Evolutionary conservation across 1,140 invertebrate genomes (phyloP).

Genomic region (Cotesia glomerata): DNA sequence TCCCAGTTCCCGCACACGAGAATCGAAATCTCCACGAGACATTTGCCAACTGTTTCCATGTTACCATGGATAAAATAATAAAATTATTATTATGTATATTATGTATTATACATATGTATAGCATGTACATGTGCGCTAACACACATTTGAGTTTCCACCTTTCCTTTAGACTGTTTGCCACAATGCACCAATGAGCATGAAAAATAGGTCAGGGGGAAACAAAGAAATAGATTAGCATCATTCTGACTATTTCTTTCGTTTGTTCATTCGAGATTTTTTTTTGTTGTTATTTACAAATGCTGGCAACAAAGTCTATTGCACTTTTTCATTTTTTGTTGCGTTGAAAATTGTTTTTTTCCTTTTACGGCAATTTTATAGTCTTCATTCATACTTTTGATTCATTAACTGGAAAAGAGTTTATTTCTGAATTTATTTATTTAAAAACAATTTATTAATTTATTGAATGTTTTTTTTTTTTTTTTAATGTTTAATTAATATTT

Average conservation of each 20-base stretch:
- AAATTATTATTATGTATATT: too few species aligned
- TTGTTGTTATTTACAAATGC: not conserved
- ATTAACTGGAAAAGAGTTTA: too few species aligned
- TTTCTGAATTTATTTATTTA: too few species aligned
- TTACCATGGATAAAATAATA: not conserved
- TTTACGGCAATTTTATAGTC: too few species aligned
- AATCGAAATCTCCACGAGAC: slow-evolving; percentile 25
- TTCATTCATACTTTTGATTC: too few species aligned
- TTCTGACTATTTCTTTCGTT: not conserved
- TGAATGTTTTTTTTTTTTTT: too few species aligned
- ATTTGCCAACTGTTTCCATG: slow-evolving; percentile 1
- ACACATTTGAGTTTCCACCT: not conserved
- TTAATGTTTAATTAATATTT: too few species aligned
- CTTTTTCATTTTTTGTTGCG: too few species aligned
- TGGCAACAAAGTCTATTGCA: too few species aligned
- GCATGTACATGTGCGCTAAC: not conserved
- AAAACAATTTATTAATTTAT: too few species aligned
- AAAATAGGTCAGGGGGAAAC: slow-evolving; percentile 26
- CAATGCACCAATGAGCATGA: slow-evolving; percentile 27
- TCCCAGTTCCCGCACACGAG: not conserved
- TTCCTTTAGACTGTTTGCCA: slow-evolving; percentile 15
- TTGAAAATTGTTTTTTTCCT: not conserved
- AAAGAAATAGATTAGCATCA: slow-evolving; percentile 18
- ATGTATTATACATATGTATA: not conserved
- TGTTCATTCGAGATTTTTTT: not conserved